These are phyloP conservation scores for Graptemys geographica DNA, from an alignment of 2,797 vertebrate genomes.

Conservation along the genomic window DNA sequence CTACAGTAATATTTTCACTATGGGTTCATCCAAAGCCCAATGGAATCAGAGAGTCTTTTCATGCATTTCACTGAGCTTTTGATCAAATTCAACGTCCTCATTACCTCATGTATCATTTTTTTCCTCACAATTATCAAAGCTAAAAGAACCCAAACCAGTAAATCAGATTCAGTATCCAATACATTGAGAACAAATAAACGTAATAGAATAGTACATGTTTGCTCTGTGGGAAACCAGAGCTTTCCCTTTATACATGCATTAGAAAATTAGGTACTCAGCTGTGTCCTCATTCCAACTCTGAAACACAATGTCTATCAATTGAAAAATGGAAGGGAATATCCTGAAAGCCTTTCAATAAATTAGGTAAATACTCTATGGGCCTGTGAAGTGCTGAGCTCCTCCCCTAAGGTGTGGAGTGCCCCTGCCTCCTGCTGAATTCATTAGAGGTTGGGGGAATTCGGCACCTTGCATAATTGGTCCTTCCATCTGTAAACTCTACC, in stretches of 20 bases:
- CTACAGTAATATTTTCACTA: neutral
- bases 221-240: neutral
- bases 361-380: too few relatives aligned
- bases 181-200: neutral
- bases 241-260: neutral
- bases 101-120: neutral
- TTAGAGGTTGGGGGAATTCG: too few relatives aligned
- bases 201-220: neutral
- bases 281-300: neutral
- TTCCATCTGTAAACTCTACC: neutral
- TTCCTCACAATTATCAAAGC: neutral
- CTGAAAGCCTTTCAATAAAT: too few relatives aligned
- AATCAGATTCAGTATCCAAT: neutral
- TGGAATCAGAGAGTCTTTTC: neutral
- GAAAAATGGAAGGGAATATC: neutral
- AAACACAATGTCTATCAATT: neutral
- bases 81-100: neutral
- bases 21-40: neutral
- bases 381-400: too few relatives aligned
- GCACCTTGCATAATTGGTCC: neutral
- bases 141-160: neutral
- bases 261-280: neutral
- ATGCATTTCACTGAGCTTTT: neutral
- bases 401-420: too few relatives aligned
- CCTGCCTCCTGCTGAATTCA: too few relatives aligned